Evolutionary conservation across 2,888 invertebrate species (phyloP), one percentile per base, ranked within the genome.

Genomic region (Acronicta aceris): DNA sequence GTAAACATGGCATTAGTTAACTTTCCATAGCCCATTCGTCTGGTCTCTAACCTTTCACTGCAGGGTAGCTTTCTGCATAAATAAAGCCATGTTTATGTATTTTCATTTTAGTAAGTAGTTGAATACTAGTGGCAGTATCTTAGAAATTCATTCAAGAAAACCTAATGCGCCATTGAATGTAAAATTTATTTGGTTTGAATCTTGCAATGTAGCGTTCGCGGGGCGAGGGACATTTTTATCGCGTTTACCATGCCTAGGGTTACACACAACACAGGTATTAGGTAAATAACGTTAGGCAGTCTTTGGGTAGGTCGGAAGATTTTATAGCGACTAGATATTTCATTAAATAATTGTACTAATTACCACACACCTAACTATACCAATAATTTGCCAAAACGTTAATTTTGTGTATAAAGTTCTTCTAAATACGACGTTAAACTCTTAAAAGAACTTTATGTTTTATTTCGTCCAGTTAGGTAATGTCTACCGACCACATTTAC

Each of bases 221-320:
- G 93, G 91, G 86, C 81, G 79, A 84, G 89, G 91, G 91, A 87
- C 83, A 74, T 68, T 45, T n/a, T 65, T 64, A 73, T 83, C 84
- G 84, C 83, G 73, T 78, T 73, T 77, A 76, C 76, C 81, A 81
- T 88, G 89, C 88, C 87, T 88, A 88, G 88, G 89, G 86, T 86
- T 79, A 81, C 87, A 90, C 88, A 90, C 89, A 86, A 89, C 86
- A 88, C 82, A 89, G 89, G 89, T 88, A 88, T 86, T 79, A 89
- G 89, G 86, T 91, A 86, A 86, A 89, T 90, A 91, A 91, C 87
- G 81, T 90, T 89, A 93, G 94, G 94, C 95, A 95, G 95, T 95
- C 95, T 95, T 95, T 94, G 93, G 94, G 91, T 93, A 94, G 94
- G 94, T 95, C 94, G 95, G 94, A 93, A 95, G 94, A 93, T 92